Conservation (phyloP, 2,888 invertebrate genomes). For the Diplazon laetatorius region DNA sequence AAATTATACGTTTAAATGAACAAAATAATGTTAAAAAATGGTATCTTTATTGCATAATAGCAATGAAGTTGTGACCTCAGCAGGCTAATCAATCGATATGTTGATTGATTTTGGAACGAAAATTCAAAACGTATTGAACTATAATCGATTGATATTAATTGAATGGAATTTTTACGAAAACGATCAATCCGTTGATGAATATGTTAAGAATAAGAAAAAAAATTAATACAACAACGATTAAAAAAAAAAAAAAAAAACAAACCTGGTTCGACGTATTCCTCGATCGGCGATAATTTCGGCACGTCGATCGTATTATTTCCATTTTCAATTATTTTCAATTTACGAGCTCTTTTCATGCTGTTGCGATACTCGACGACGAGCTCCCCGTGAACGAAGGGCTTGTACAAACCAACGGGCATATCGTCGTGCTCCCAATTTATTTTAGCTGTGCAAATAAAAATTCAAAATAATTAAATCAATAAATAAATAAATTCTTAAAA, state of each 20-base stretch:
- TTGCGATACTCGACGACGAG: conserved; percentile 76
- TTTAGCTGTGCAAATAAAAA: too few relatives aligned
- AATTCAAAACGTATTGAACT: too few relatives aligned
- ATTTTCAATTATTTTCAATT: conserved; percentile 69
- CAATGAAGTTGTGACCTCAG: too few relatives aligned
- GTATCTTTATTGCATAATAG: too few relatives aligned
- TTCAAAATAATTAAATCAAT: too few relatives aligned
- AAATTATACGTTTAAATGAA: too few relatives aligned
- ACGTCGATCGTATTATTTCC: conserved; percentile 52
- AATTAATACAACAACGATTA: neutral
- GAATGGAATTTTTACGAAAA: too few relatives aligned
- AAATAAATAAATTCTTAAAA: too few relatives aligned
- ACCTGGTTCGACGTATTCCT: conserved; percentile 76
- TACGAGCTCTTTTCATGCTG: conserved; percentile 69
- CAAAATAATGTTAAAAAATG: too few relatives aligned
- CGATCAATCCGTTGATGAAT: conserved; percentile 7
- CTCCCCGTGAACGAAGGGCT: conserved; percentile 80
- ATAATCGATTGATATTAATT: too few relatives aligned
- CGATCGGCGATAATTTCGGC: conserved; percentile 56
- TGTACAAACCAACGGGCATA: conserved; percentile 78
- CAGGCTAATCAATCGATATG: too few relatives aligned
- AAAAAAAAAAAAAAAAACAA: neutral
- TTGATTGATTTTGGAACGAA: too few relatives aligned
- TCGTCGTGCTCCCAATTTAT: conserved; percentile 65
- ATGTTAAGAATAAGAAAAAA: neutral